Percentiles rank a stretch among this genome's conserved stretches.
Conservation (phyloP, 2,888 invertebrate species). For the Anagyrus pseudococci region DNA sequence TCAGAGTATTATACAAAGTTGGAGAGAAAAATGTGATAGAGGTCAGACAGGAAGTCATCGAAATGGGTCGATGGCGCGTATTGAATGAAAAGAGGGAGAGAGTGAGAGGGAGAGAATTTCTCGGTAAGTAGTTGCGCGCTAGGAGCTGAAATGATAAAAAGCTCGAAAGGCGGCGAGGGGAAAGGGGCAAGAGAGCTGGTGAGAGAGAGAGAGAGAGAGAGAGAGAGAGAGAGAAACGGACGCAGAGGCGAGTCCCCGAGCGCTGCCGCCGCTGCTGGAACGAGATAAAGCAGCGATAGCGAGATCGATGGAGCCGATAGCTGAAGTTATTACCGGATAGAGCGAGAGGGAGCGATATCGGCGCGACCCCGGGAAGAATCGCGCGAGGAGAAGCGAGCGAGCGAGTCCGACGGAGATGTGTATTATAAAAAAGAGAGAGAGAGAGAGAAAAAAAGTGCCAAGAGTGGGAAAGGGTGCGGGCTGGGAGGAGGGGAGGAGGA, state of each 20-base stretch:
- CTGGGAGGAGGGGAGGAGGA: slow-evolving; percentile 36
- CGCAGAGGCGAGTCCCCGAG: slow-evolving; percentile 46
- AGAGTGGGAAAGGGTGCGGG: slow-evolving; percentile 21
- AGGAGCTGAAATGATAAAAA: slow-evolving; percentile 35
- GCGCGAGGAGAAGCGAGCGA: slow-evolving; percentile 26
- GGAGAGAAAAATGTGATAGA: neutral
- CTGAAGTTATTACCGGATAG: slow-evolving; percentile 62
- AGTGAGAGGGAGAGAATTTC: too few species aligned
- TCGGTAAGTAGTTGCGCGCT: too few species aligned
- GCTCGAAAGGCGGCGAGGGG: slow-evolving; percentile 19
- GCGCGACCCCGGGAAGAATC: slow-evolving; percentile 42
- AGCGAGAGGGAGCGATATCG: slow-evolving; percentile 54
- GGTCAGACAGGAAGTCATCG: slow-evolving; percentile 21
- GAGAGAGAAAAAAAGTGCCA: slow-evolving; percentile 34
- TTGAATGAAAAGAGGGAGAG: slow-evolving; percentile 11
- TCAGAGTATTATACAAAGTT: neutral
- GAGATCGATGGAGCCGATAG: slow-evolving; percentile 62
- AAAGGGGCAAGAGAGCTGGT: too few species aligned
- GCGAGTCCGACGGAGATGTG: slow-evolving; percentile 37
- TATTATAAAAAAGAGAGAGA: too few species aligned
- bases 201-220: slow-evolving; percentile 6
- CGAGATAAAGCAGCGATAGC: slow-evolving; percentile 61
- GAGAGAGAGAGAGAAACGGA: neutral
- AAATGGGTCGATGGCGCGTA: slow-evolving; percentile 31
- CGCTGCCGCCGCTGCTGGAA: slow-evolving; percentile 59